phyloP scores from a whole-genome alignment of 2,113 vertebrate genomes.

The Ameiurus melas region DNA sequence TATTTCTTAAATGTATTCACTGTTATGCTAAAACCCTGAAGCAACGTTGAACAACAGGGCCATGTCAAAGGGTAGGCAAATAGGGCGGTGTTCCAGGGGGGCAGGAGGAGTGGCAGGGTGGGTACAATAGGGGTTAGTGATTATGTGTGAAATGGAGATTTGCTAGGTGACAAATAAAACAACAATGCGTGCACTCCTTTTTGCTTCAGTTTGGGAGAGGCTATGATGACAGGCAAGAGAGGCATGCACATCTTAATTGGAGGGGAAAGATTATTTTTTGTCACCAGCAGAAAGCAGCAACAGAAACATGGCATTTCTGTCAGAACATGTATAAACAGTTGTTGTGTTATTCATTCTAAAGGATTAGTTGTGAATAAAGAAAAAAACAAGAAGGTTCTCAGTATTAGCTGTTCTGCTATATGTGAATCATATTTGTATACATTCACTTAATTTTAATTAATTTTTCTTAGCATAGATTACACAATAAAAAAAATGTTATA shows the following conservation, averaged over 20 bases:
- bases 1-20: neutral
- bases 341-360: neutral
- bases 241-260: constrained; percentile 13
- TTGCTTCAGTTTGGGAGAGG: constrained; percentile 16
- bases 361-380: neutral
- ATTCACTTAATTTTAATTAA: neutral
- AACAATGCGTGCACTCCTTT: constrained; percentile 1
- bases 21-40: neutral
- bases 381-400: neutral
- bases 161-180: neutral
- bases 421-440: neutral
- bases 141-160: constrained; percentile 1
- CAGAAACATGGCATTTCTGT: neutral
- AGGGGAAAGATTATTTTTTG: neutral
- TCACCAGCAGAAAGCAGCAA: neutral
- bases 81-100: no score
- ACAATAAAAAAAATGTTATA: neutral
- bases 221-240: constrained; percentile 2
- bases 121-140: neutral
- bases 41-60: neutral
- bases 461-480: neutral
- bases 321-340: neutral
- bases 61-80: neutral
- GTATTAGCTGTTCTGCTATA: neutral
- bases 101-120: neutral